A percentile compares a stretch with the other conserved stretches of the same genome.
Conservation (phyloP, 64 coral and sea anemone species). For the Pachyseris speciosa region DNA sequence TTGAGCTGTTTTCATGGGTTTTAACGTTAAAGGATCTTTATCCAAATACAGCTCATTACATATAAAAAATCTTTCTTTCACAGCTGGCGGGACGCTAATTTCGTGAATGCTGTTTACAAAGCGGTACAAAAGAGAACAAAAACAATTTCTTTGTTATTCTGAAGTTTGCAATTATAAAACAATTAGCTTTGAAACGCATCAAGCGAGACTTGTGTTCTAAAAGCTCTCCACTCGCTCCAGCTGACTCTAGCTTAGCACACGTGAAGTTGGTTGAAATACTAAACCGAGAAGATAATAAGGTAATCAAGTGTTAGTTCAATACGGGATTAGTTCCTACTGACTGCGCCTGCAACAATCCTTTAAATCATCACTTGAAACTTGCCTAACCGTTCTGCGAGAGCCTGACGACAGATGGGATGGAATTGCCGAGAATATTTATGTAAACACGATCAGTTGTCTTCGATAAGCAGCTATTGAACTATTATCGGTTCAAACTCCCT, state of each 20-base stretch:
- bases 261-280: not conserved
- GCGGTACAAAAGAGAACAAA: not conserved
- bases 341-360: not conserved
- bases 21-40: not conserved
- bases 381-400: not conserved
- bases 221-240: not conserved
- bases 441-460: not conserved
- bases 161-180: constrained; percentile 9
- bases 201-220: not conserved
- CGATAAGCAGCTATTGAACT: not conserved
- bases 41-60: not conserved
- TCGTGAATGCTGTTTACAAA: not conserved
- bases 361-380: not conserved
- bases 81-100: not conserved
- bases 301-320: not conserved
- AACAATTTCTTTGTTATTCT: not conserved
- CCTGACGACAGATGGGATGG: not conserved
- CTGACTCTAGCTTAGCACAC: not conserved
- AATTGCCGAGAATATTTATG: not conserved
- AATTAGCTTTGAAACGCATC: not conserved
- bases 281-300: not conserved
- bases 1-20: too few relatives aligned
- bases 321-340: not conserved
- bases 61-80: not conserved
- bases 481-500: not conserved